Conservation (phyloP, 35 echinoderm and acorn worm species). For the Hemicentrotus pulcherrimus region DNA sequence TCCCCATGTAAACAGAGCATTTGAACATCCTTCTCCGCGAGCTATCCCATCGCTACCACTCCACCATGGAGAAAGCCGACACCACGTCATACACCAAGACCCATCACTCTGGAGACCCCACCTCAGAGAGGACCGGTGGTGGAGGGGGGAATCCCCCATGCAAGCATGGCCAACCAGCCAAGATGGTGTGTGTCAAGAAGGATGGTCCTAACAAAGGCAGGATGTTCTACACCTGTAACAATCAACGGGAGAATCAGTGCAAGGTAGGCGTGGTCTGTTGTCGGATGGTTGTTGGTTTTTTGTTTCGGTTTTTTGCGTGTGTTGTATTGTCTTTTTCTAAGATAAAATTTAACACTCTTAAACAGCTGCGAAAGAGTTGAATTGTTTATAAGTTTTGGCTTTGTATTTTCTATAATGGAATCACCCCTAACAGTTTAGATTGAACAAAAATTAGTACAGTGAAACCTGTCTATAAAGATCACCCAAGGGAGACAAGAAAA, state of each 20-base stretch:
- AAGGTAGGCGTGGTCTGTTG: conserved; percentile 58
- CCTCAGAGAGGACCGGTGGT: not conserved
- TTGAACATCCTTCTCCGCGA: conserved; percentile 85
- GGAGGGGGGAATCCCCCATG: conserved; percentile 60
- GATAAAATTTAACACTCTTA: too few relatives aligned
- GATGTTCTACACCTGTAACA: conserved; percentile 89
- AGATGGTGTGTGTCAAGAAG: conserved; percentile 91
- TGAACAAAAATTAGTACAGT: too few relatives aligned
- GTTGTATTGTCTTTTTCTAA: too few relatives aligned
- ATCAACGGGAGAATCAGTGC: conserved; percentile 76
- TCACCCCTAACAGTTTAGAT: too few relatives aligned
- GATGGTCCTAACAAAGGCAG: conserved; percentile 96
- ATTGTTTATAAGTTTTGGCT: too few relatives aligned
- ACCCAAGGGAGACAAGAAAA: too few relatives aligned
- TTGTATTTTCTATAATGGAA: too few relatives aligned
- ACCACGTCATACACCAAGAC: conserved; percentile 51
- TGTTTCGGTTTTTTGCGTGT: too few relatives aligned
- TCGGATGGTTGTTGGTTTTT: too few relatives aligned
- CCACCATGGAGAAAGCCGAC: conserved; percentile 68
- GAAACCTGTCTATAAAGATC: too few relatives aligned
- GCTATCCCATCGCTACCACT: conserved; percentile 76
- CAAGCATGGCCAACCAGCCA: conserved; percentile 76
- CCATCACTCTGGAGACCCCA: not conserved
- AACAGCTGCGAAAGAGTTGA: too few relatives aligned
- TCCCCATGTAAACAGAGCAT: conserved; percentile 69